Evolutionary conservation across 2,797 vertebrate genomes (phyloP), one percentile per base, ranked within the genome.

Genomic region (Sciaenops ocellatus): DNA sequence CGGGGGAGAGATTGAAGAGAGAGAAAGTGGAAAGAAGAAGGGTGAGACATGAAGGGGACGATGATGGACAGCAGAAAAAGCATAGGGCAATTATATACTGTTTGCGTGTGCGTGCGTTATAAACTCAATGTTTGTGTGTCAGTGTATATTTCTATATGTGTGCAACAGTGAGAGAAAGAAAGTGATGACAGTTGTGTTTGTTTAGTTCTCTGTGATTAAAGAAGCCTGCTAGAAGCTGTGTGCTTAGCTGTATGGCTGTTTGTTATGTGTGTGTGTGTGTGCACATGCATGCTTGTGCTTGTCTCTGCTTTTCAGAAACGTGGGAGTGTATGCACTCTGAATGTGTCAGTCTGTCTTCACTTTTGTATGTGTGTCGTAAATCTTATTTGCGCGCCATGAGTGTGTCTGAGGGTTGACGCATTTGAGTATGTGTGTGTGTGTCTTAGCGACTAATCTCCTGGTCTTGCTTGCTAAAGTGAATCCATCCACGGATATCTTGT

Each of bases 41-140:
- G 89, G 80, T 75, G 83, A 84, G 81, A 85, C 84, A 82, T 86
- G 85, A 92, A 87, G 88, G 85, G 81, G 59, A 85, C 81, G 72
- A 87, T 91, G 92, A 92, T 87, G 85, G 92, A 90, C 91, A 90
- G 86, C 87, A 86, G 86, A 92, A 91, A 80, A 91, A 80, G 85
- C 80, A 88, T 73, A 83, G 88, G 82, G 85, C 86, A 92, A 90
- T 93, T 91, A 92, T 79, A 85, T 79, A 83, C 70, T 42, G 65
- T 87, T 46, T 87, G 63, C 69, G 55, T 80, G 67, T 66, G 69
- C 28, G 57, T 67, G 73, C n/a, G 64, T 34, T 38, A 24, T 18
- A 26, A 41, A 63, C 56, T 1, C 3, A 26, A 18, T 48, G 44
- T 73, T 62, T 69, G 50, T 52, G 47, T 55, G 62, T 66, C 73